These are phyloP conservation scores for Slavum lentiscoides DNA, from an alignment of 2,888 invertebrate genomes.

Conservation along the genomic window DNA sequence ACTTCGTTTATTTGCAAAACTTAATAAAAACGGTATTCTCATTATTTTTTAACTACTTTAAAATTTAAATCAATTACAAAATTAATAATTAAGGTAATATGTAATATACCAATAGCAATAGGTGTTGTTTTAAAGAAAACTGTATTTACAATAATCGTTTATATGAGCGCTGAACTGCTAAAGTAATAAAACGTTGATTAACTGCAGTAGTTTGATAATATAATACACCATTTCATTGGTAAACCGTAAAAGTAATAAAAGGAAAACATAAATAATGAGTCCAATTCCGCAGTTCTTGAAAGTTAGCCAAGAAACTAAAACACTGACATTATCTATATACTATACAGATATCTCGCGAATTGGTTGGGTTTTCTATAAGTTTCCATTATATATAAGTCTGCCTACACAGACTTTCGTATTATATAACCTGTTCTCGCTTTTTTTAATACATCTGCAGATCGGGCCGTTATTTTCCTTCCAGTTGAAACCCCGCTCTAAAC, in stretches of 20 bases:
- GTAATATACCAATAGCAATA: no score
- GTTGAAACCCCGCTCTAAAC: not conserved
- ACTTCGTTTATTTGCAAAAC: no score
- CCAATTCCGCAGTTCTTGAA: slow-evolving; percentile 36
- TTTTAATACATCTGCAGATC: not conserved
- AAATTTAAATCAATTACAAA: no score
- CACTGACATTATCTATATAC: slow-evolving; percentile 11
- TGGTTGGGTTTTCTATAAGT: slow-evolving; percentile 13
- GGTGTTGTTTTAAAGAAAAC: no score
- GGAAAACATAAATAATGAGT: slow-evolving; percentile 31
- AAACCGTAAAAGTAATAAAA: slow-evolving; percentile 35
- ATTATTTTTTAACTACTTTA: no score
- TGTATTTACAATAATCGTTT: no score
- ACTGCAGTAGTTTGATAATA: not conserved
- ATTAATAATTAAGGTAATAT: no score
- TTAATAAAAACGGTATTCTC: no score
- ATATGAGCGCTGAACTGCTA: no score
- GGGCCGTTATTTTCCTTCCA: not conserved
- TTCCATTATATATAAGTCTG: not conserved
- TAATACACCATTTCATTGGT: slow-evolving; percentile 1
- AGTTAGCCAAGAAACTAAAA: slow-evolving; percentile 34
- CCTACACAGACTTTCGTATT: not conserved
- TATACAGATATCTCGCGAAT: slow-evolving; percentile 1
- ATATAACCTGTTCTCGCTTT: slow-evolving; percentile 3
- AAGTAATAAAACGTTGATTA: no score